A percentile compares a stretch with the other conserved stretches of the same genome.
Evolutionary conservation across 2,888 invertebrate species (phyloP).

Genomic region (Andrena haemorrhoa): DNA sequence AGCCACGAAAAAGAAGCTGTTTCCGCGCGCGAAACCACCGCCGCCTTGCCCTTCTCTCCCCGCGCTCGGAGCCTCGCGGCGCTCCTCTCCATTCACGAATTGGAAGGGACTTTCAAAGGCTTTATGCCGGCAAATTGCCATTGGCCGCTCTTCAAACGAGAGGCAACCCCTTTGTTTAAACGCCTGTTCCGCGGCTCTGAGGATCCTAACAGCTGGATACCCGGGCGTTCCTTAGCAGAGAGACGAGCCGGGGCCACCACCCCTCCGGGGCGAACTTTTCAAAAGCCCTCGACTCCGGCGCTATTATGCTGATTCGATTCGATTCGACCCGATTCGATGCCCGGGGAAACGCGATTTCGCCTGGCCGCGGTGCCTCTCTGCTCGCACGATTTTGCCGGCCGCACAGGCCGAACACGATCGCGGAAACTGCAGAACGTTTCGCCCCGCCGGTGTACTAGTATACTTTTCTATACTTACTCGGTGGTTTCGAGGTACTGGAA

Average conservation of each 20-base stretch:
- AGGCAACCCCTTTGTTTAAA: constrained; percentile 56
- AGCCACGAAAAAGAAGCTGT: constrained; percentile 38
- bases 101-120: constrained; percentile 39
- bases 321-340: constrained; percentile 27
- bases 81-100: constrained; percentile 25
- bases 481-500: constrained; percentile 92
- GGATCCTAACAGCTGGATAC: constrained; percentile 51
- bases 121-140: constrained; percentile 61
- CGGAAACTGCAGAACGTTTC: neutral
- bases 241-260: constrained; percentile 4
- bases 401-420: neutral
- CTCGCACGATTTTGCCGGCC: neutral
- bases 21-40: constrained; percentile 30
- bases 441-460: neutral
- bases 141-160: constrained; percentile 56
- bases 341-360: constrained; percentile 20
- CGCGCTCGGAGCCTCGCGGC: constrained; percentile 10
- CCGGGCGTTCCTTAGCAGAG: constrained; percentile 26
- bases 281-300: constrained; percentile 9
- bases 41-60: neutral
- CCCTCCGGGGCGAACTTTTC: constrained; percentile 41
- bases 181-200: constrained; percentile 37
- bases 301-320: constrained; percentile 38
- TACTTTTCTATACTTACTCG: constrained; percentile 87
- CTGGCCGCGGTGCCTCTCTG: constrained; percentile 8